Percentiles rank a stretch among this genome's conserved stretches.
These are phyloP conservation scores for Heteromormyrus szaboi DNA, from an alignment of 2,797 vertebrate genomes.

Conservation along the genomic window DNA sequence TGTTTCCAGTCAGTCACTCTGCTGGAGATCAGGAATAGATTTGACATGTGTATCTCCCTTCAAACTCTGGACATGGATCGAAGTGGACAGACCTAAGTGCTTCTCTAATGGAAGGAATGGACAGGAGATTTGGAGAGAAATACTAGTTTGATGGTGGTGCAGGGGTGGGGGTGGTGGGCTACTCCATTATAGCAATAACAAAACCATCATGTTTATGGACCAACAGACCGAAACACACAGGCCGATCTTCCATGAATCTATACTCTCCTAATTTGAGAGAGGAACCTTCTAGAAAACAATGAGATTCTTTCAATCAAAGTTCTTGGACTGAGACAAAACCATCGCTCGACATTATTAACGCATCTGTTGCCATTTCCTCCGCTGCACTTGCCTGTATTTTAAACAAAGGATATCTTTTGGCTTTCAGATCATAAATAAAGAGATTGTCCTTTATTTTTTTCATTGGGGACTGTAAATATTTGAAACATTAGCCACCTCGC, in stretches of 20 bases:
- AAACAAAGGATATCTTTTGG: neutral
- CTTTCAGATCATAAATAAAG: neutral
- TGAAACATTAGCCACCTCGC: conserved; percentile 4
- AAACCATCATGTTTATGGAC: neutral
- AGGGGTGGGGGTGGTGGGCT: neutral
- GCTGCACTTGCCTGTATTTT: neutral
- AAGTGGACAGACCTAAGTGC: neutral
- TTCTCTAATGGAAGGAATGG: neutral
- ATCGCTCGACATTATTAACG: neutral
- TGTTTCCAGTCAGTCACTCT: neutral
- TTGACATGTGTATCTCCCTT: neutral
- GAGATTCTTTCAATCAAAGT: neutral
- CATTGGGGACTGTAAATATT: conserved; percentile 5
- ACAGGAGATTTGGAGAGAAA: neutral
- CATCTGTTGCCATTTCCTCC: neutral
- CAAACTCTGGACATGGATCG: neutral
- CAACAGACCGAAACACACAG: neutral
- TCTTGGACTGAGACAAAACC: conserved; percentile 4
- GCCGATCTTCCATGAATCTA: neutral
- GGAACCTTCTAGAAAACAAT: neutral
- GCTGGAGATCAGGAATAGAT: neutral
- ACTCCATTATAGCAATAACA: neutral
- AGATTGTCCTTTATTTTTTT: neutral
- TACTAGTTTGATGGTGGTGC: neutral
- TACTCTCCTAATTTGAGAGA: neutral